phyloP scores from a whole-genome alignment of 2,797 vertebrate genomes.

The Gambusia yucatana region DNA sequence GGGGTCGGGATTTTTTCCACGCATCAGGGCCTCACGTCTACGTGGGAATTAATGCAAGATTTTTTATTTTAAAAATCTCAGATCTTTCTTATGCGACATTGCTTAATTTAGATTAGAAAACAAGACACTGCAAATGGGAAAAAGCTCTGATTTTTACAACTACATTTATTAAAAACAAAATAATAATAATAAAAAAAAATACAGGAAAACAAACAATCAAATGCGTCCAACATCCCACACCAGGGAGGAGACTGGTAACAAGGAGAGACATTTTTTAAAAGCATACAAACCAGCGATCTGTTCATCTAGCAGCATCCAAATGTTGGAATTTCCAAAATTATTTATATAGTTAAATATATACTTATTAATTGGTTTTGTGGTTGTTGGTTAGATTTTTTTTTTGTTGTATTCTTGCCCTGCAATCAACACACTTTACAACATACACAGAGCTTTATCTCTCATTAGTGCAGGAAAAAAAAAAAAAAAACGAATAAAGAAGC shows the following conservation, averaged over 20 bases:
- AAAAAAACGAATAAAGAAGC: conserved; percentile 73
- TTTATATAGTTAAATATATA: conserved; percentile 82
- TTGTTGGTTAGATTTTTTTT: conserved; percentile 41
- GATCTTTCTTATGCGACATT: neutral
- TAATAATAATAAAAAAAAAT: conserved; percentile 35
- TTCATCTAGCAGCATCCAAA: conserved; percentile 95
- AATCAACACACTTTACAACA: conserved; percentile 85
- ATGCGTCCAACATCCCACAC: conserved; percentile 84
- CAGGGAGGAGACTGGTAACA: conserved; percentile 88
- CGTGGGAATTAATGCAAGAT: neutral
- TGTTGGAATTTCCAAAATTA: conserved; percentile 87
- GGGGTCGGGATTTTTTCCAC: too few relatives aligned
- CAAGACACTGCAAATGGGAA: conserved; percentile 6
- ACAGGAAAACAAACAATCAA: conserved; percentile 43
- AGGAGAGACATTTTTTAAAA: conserved; percentile 85
- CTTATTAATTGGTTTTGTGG: conserved; percentile 47
- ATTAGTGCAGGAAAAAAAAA: conserved; percentile 85
- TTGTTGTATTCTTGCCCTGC: conserved; percentile 72
- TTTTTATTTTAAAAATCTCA: neutral
- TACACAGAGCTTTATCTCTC: conserved; percentile 82
- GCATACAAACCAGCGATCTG: conserved; percentile 91
- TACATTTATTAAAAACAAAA: conserved; percentile 83
- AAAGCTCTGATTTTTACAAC: conserved; percentile 69
- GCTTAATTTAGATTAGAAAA: neutral
- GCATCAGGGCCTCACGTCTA: too few relatives aligned